phyloP scores from a whole-genome alignment of 2,888 invertebrate genomes.

The Microplitis deprimator region DNA sequence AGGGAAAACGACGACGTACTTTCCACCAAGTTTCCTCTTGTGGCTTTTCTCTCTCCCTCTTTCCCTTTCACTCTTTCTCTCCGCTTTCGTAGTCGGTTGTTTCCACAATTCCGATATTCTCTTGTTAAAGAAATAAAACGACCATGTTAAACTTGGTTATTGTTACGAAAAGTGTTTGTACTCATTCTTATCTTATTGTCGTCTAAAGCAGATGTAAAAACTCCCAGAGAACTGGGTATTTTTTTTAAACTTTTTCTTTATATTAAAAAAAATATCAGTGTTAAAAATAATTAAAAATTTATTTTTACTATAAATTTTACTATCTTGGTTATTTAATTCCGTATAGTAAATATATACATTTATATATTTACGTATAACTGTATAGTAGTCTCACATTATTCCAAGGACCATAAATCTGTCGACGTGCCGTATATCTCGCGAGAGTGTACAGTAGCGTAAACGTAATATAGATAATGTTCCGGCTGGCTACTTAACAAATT shows the following conservation, averaged over 20 bases:
- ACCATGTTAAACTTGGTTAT: constrained; percentile 3
- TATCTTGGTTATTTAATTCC: no score
- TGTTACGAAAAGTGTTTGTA: constrained; percentile 21
- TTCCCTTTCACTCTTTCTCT: neutral
- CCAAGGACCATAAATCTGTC: constrained; percentile 63
- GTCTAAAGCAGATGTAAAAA: constrained; percentile 9
- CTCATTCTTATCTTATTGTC: constrained; percentile 14
- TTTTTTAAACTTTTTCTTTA: neutral
- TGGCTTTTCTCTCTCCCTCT: constrained; percentile 29
- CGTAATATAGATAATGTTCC: constrained; percentile 70
- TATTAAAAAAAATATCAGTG: neutral
- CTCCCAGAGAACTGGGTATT: neutral
- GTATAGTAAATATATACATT: neutral
- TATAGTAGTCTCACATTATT: constrained; percentile 25
- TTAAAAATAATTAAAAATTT: no score
- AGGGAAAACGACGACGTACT: constrained; percentile 6
- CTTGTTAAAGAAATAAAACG: constrained; percentile 14
- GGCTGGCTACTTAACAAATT: constrained; percentile 71
- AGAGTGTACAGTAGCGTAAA: constrained; percentile 54
- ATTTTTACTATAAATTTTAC: no score
- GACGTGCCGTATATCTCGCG: constrained; percentile 60
- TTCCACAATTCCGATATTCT: constrained; percentile 8
- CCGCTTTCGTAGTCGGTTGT: neutral
- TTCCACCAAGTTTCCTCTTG: constrained; percentile 42
- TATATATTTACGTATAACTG: neutral